Conservation (phyloP, 2,888 invertebrate genomes). For the Callosobruchus maculatus region DNA sequence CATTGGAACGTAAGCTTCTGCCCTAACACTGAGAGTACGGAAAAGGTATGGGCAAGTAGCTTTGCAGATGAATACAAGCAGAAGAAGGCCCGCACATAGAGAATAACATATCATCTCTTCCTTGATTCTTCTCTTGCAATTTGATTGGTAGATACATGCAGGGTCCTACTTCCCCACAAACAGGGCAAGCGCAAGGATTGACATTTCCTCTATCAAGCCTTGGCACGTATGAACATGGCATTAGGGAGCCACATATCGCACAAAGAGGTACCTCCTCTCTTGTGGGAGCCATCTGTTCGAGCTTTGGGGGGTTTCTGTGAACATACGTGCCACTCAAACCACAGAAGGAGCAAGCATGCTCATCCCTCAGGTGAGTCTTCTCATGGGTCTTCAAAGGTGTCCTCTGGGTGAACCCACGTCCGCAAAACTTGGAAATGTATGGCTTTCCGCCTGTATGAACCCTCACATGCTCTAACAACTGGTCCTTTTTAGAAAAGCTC, state of each 20-base stretch:
- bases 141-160: conserved; percentile 9
- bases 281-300: not conserved
- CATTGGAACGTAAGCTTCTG: not conserved
- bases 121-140: not conserved
- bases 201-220: not conserved
- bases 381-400: conserved; percentile 59
- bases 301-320: conserved; percentile 3
- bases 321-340: conserved; percentile 7
- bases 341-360: conserved; percentile 49
- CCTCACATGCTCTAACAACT: conserved; percentile 41
- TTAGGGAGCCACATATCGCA: conserved; percentile 7
- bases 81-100: conserved; percentile 11
- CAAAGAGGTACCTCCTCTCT: conserved; percentile 7
- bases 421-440: conserved; percentile 39
- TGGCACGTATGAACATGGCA: conserved; percentile 12
- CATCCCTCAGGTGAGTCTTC: conserved; percentile 59
- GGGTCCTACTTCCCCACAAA: conserved; percentile 12
- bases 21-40: conserved; percentile 5
- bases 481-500: conserved; percentile 50
- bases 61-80: conserved; percentile 13
- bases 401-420: conserved; percentile 51
- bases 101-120: conserved; percentile 9
- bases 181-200: conserved; percentile 8
- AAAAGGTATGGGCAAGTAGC: conserved; percentile 10
- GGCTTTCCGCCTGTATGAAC: conserved; percentile 44